Conservation (phyloP, 2,888 invertebrate genomes). For the Cheilosia soror region DNA sequence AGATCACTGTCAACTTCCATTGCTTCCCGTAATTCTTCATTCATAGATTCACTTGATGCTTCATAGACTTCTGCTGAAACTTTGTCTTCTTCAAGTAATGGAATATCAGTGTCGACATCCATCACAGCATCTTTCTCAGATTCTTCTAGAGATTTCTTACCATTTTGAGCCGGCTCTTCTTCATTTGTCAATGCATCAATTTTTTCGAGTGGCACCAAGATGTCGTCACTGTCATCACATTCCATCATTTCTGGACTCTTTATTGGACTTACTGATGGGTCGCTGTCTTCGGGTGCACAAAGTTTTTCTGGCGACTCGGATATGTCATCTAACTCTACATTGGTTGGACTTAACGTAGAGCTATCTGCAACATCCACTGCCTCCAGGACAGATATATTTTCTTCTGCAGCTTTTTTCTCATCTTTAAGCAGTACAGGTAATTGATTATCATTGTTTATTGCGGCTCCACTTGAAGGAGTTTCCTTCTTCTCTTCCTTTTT, state of each 20-base stretch:
- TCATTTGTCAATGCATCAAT: background rate
- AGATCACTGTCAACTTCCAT: background rate
- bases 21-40: background rate
- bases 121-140: background rate
- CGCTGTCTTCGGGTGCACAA: background rate
- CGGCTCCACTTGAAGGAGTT: too few species aligned
- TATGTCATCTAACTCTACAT: too few species aligned
- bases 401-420: too few species aligned
- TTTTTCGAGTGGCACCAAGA: background rate
- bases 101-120: background rate
- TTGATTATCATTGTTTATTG: too few species aligned
- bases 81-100: background rate
- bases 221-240: background rate
- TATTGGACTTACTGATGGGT: background rate
- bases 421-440: too few species aligned
- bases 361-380: too few species aligned
- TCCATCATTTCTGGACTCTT: background rate
- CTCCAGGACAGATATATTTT: too few species aligned
- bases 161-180: background rate
- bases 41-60: too few species aligned
- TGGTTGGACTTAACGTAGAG: too few species aligned
- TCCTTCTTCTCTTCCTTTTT: too few species aligned
- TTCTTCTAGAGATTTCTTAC: background rate
- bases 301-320: too few species aligned
- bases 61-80: too few species aligned